Evolutionary conservation across 2,113 vertebrate genomes (phyloP).

Genomic region (Ranitomeya imitator): DNA sequence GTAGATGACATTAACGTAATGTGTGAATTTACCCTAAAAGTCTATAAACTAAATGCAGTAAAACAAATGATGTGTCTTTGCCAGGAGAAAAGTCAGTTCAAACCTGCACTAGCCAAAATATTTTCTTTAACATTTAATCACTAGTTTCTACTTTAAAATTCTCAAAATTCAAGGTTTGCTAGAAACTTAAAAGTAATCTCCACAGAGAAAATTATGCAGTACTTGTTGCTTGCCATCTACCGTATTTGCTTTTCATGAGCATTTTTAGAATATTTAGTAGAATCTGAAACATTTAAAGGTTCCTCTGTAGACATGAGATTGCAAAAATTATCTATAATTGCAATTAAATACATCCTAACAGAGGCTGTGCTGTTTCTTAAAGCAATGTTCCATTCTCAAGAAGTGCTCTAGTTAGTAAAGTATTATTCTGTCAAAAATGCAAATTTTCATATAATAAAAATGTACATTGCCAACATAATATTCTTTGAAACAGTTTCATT

Average conservation of each 20-base stretch:
- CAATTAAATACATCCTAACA: neutral
- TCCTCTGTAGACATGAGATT: neutral
- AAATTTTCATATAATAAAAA: neutral
- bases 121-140: neutral
- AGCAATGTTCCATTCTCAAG: neutral
- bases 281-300: neutral
- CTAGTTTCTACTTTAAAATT: neutral
- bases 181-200: neutral
- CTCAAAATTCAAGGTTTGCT: neutral
- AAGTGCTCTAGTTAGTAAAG: neutral
- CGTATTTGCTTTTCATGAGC: neutral
- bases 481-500: no score
- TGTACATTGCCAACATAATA: no score
- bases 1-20: no score
- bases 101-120: neutral
- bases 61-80: neutral
- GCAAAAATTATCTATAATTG: neutral
- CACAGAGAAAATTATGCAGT: neutral
- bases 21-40: neutral
- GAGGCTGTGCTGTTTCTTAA: neutral
- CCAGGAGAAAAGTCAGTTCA: neutral
- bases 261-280: neutral
- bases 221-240: neutral
- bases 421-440: neutral
- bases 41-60: neutral